These are phyloP conservation scores for Drosophila azteca DNA, from an alignment of 1,140 invertebrate species.

Conservation along the genomic window DNA sequence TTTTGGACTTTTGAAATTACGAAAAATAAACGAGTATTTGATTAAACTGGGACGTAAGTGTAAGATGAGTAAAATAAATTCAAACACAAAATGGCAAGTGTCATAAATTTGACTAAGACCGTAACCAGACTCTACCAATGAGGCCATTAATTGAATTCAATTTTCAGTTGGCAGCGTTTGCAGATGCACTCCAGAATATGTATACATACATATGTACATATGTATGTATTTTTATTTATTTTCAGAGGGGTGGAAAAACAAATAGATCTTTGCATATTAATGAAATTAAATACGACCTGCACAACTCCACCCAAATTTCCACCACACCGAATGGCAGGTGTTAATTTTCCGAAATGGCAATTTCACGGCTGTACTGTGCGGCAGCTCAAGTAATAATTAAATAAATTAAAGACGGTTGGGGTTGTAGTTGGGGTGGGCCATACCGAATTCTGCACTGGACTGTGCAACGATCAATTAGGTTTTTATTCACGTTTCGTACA, in stretches of 20 bases:
- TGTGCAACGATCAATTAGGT: no score
- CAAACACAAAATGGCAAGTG: neutral
- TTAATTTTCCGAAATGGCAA: slow-evolving; percentile 32
- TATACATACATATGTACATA: slow-evolving; percentile 32
- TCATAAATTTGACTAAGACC: neutral
- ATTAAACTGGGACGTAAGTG: no score
- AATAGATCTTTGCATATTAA: slow-evolving; percentile 37
- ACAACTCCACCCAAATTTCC: neutral
- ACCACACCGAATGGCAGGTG: slow-evolving; percentile 47
- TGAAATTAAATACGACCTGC: slow-evolving; percentile 32
- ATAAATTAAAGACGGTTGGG: slow-evolving; percentile 42
- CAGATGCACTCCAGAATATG: slow-evolving; percentile 22
- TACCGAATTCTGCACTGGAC: neutral
- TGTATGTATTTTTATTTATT: slow-evolving; percentile 32
- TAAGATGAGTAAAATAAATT: no score
- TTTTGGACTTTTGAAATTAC: no score
- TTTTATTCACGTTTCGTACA: neutral
- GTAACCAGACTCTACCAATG: neutral
- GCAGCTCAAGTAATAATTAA: slow-evolving; percentile 52
- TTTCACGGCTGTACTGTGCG: no score
- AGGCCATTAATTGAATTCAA: slow-evolving; percentile 31
- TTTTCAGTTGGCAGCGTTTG: slow-evolving; percentile 20
- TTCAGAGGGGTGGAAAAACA: neutral
- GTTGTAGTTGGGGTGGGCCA: neutral
- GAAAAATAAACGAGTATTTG: no score